Conservation (phyloP, 1,140 invertebrate species). For the Dendrolimus kikuchii region DNA sequence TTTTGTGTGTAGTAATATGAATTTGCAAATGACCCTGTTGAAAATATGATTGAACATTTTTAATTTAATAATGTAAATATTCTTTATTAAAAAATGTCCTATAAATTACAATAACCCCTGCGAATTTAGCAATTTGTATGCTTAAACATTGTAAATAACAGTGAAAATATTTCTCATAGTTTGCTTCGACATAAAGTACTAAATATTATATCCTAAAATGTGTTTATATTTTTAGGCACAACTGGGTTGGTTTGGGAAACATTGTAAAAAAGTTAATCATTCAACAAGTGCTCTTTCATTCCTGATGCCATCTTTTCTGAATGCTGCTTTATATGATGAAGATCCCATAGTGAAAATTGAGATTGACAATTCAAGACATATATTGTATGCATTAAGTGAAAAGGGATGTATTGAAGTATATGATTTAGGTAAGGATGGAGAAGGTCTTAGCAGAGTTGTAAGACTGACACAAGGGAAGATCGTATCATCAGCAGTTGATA, state of each 20-base stretch:
- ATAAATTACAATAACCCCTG: not conserved
- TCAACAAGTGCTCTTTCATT: constrained; percentile 91
- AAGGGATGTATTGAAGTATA: constrained; percentile 89
- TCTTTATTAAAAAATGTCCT: not conserved
- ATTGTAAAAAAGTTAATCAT: constrained; percentile 96
- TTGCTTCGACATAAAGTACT: too few relatives aligned
- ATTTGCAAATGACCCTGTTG: too few relatives aligned
- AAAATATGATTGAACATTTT: too few relatives aligned
- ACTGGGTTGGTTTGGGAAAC: constrained; percentile 94
- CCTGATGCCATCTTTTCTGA: constrained; percentile 92
- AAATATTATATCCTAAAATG: too few relatives aligned
- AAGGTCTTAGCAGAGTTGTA: constrained; percentile 80
- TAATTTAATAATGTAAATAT: too few relatives aligned
- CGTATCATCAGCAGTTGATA: constrained; percentile 81
- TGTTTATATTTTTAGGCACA: constrained; percentile 74
- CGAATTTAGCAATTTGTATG: not conserved
- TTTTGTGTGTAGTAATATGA: too few relatives aligned
- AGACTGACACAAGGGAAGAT: constrained; percentile 86
- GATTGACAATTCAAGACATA: constrained; percentile 91
- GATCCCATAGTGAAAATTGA: constrained; percentile 93
- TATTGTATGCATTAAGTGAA: constrained; percentile 92
- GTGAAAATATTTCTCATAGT: not conserved
- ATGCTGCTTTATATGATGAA: constrained; percentile 86
- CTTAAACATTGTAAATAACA: not conserved
- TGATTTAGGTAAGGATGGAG: constrained; percentile 89